Base-by-base conservation (phyloP, 2,113 vertebrate genomes). In the Montifringilla adamsi region DNA sequence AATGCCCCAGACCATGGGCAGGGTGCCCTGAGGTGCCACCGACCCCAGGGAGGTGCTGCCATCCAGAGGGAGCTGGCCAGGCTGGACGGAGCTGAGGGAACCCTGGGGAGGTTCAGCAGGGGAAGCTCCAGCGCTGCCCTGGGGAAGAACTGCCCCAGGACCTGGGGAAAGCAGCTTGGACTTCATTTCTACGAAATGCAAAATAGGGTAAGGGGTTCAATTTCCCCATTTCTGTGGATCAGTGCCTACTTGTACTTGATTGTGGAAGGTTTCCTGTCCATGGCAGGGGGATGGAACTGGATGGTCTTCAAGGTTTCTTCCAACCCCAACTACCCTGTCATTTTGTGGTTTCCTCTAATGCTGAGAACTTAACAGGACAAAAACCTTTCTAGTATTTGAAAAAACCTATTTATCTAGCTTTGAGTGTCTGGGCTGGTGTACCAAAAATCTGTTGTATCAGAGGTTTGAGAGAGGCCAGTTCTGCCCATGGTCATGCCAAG, bases 401-500 rank as follows among this genome's bases (percentile, higher is more conserved):
- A 62, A 62, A 41, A 2, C 6, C 35, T 50, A 1, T 77, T 9
- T 74, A n/a, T 55, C 50, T 7, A 69, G 1, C 26, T 35, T 15
- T 5, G 53, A 30, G 31, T 49, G 23, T 7, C 26, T 7, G 11
- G 39, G 35, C 19, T 52, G 53, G 18, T 0, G 2, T 4, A 50
- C 3, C 46, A 31, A 20, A n/a, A 39, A 16, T 5, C 50, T 55
- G 47, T 22, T 27, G 53, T 4, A 11, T 30, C 12, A 30, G 24
- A 39, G 43, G 41, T 35, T 49, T 39, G 6, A 67, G 47, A 27
- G 4, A 33, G n/a, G 39, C 44, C 9, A 6, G 2, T 79, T 21
- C 60, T 52, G 17, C 41, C 41, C 30, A 14, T 0, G 3, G 37
- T 9, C 37, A 22, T 0, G 0, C 4, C 15, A 8, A 60, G 13